Base-by-base conservation (phyloP, 2,888 invertebrate species). In the Acanthosepion lycidas region DNA sequence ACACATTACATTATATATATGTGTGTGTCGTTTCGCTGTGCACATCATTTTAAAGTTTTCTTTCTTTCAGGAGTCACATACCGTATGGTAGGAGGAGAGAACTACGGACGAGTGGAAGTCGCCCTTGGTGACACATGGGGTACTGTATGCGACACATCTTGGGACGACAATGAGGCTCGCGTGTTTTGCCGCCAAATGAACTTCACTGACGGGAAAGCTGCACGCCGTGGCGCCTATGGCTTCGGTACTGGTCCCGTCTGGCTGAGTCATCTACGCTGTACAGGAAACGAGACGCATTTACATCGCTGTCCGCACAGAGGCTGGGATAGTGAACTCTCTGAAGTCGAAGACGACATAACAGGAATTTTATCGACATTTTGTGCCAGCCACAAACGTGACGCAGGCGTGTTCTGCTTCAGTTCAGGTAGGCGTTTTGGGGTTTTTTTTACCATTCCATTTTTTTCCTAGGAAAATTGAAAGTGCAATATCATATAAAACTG, bases 121-220 rank as follows among this genome's bases (percentile, higher is more conserved):
- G 98, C 98, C 97, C 98, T 98, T 98, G 97, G 97, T 95, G 98
- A 98, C 1, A 98, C 98, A 95, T 98, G 98, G 98, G 98, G 98
- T 0, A 98, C 98, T 95, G 98, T 98, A 12, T 98, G 98, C 97
- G 98, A 98, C 96, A 98, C 98, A 95, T 98, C 98, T 95, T 98
- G 98, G 97, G 98, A 98, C 33, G 97, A 98, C 95, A 97, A 97
- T 42, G 98, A 98, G 96, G 98, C 98, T 0, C 98, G 98, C 95
- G 98, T 98, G 0, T 95, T 97, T 53, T 97, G 97, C 95, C 96
- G 96, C 6, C 95, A 95, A 28, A 95, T 96, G 94, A 96, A 96
- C 51, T 96, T 95, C 94, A 95, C 95, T 51, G 96, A 96, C 94
- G 97, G 97, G 6, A 96, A 96, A 94, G 96, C 96, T 1, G 94